phyloP scores from a whole-genome alignment of 2,113 vertebrate species.

The Fukomys damarensis region DNA sequence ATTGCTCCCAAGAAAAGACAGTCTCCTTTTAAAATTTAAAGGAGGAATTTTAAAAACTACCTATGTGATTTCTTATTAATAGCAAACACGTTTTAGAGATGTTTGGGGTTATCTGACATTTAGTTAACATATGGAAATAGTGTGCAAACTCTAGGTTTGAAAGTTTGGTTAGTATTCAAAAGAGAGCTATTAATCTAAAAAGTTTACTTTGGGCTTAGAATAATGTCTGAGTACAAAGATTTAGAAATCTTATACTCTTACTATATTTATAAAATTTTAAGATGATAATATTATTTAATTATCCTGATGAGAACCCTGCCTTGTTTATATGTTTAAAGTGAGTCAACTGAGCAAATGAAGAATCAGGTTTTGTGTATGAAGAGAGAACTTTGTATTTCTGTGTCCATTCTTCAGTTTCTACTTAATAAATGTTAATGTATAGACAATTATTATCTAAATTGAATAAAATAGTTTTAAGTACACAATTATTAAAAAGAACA shows the following conservation, averaged over 20 bases:
- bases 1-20: not conserved
- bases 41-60: not conserved
- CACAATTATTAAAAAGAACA: not conserved
- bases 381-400: not conserved
- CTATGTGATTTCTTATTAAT: not conserved
- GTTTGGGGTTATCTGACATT: not conserved
- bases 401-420: slow-evolving; percentile 21
- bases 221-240: not conserved
- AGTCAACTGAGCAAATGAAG: not conserved
- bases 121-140: not conserved
- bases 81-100: slow-evolving; percentile 24
- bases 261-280: slow-evolving; percentile 40
- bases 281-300: not conserved
- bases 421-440: not conserved
- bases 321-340: slow-evolving; percentile 1
- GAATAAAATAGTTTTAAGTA: not conserved
- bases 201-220: slow-evolving; percentile 22
- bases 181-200: slow-evolving; percentile 40
- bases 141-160: not conserved
- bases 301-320: not conserved
- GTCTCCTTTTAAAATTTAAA: not conserved
- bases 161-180: slow-evolving; percentile 2
- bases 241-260: not conserved
- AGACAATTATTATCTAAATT: not conserved
- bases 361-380: not conserved